These are phyloP conservation scores for Micropoecilia bifurca DNA, from an alignment of 2,797 vertebrate species.

Conservation along the genomic window DNA sequence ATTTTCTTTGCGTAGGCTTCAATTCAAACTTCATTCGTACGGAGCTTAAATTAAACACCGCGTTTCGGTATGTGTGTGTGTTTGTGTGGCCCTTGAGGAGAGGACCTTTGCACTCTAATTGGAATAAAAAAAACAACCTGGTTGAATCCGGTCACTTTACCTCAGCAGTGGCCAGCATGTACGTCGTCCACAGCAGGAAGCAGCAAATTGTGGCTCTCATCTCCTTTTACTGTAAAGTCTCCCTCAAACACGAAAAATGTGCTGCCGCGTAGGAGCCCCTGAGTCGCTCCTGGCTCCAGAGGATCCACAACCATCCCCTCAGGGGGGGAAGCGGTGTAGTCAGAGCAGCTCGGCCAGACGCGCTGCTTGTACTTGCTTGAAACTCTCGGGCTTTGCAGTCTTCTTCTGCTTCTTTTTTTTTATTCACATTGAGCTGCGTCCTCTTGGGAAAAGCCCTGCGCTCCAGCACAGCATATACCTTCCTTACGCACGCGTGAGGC, in stretches of 20 bases:
- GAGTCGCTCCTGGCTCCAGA: conserved; percentile 89
- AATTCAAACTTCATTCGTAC: background rate
- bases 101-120: conserved; percentile 53
- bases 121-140: conserved; percentile 23
- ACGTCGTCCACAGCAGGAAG: conserved; percentile 90
- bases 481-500: conserved; percentile 80
- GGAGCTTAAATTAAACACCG: background rate
- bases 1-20: background rate
- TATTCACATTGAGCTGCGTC: conserved; percentile 66
- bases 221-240: conserved; percentile 87
- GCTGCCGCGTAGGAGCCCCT: conserved; percentile 86
- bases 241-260: conserved; percentile 82
- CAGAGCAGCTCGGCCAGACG: conserved; percentile 58
- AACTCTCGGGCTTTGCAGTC: conserved; percentile 37
- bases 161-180: conserved; percentile 90
- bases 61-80: background rate
- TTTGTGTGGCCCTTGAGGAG: conserved; percentile 20
- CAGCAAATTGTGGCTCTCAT: conserved; percentile 93
- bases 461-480: conserved; percentile 75
- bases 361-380: conserved; percentile 61
- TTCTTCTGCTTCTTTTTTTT: conserved; percentile 21
- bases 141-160: conserved; percentile 77
- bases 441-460: conserved; percentile 46
- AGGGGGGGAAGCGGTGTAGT: conserved; percentile 73
- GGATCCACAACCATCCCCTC: conserved; percentile 94